Percentiles rank a stretch among this genome's conserved stretches.
phyloP scores from a whole-genome alignment of 1,140 invertebrate species.

The Aradophagus sp. region DNA sequence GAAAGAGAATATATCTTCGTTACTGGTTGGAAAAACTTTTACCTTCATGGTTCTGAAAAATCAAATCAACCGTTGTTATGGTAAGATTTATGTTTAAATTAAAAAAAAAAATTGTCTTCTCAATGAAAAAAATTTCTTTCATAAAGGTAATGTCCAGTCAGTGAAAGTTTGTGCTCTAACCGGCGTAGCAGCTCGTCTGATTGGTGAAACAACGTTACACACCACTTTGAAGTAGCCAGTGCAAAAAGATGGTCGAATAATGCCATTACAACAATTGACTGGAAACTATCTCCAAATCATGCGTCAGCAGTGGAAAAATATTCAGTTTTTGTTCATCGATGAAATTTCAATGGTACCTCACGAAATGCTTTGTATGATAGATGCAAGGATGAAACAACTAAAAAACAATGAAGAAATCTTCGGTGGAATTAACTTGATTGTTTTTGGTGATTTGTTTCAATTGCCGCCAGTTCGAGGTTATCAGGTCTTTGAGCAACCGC shows the following conservation, averaged over 20 bases:
- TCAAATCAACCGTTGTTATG: constrained; percentile 61
- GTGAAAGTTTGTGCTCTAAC: constrained; percentile 65
- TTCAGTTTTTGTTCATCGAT: constrained; percentile 69
- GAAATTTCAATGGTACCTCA: constrained; percentile 70
- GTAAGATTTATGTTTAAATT: constrained; percentile 35
- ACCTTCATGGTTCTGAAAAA: constrained; percentile 61
- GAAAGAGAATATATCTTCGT: constrained; percentile 11
- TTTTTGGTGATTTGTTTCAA: constrained; percentile 68
- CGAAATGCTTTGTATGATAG: constrained; percentile 68
- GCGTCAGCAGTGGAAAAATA: constrained; percentile 63
- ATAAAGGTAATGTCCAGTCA: constrained; percentile 11
- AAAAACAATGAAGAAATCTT: constrained; percentile 49
- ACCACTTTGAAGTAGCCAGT: constrained; percentile 57
- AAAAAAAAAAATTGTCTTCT: background rate
- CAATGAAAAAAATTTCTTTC: constrained; percentile 1
- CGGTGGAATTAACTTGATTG: constrained; percentile 61
- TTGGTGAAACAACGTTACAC: constrained; percentile 60
- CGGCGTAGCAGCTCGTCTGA: constrained; percentile 61
- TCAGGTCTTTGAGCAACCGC: constrained; percentile 64
- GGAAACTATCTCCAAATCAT: constrained; percentile 64
- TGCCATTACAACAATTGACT: constrained; percentile 59
- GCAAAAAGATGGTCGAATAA: constrained; percentile 38
- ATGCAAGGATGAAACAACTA: constrained; percentile 62
- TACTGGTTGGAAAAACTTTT: constrained; percentile 63
- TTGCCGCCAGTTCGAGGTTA: constrained; percentile 56